Base-by-base conservation (phyloP, 2,888 invertebrate genomes). In the Acanthosepion esculentum region DNA sequence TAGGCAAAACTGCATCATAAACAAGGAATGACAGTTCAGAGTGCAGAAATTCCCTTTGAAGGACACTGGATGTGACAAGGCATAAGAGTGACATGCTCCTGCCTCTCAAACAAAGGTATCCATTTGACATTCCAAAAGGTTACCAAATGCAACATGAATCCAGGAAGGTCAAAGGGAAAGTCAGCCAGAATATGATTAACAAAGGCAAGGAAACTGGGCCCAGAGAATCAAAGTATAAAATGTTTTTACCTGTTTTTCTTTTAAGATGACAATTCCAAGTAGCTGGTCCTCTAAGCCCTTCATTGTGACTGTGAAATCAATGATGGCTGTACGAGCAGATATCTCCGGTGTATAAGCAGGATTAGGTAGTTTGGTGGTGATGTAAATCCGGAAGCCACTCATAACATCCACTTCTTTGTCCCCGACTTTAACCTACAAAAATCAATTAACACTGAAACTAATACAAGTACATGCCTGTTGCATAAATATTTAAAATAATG, bases 231-330 rank as follows among this genome's bases (percentile, higher is more conserved):
- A 59, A 23, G 92, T 20, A 26, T 41, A 15, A 10, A 33, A 48
- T 18, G 18, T 48, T 48, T 8, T 94, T 94, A 97, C 97, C 0
- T 99, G 98, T 97, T 99, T 99, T 97, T 99, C 99, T 98, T 99
- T 99, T 41, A 99, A 97, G 97, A 99, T 99, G 0, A 99, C 99
- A 95, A 99, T 98, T 6, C 98, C 99, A 53, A 99, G 97, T 12
- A 99, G 98, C 97, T 99, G 99, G 97, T 99, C 99, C 97, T 99
- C 99, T 55, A 99, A 98, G 23, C 99, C 99, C 97, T 98, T 98
- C 98, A 99, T 99, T 7, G 99, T 99, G 1, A 99, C 99, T 1
- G 99, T 99, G 97, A 99, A 99, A 97, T 99, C 99, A 96, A 99
- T 99, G 94, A 99, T 99, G 0, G 99, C 99, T 0, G 99, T 99